Conservation (phyloP, 2,888 invertebrate species). For the Oithona nana region DNA sequence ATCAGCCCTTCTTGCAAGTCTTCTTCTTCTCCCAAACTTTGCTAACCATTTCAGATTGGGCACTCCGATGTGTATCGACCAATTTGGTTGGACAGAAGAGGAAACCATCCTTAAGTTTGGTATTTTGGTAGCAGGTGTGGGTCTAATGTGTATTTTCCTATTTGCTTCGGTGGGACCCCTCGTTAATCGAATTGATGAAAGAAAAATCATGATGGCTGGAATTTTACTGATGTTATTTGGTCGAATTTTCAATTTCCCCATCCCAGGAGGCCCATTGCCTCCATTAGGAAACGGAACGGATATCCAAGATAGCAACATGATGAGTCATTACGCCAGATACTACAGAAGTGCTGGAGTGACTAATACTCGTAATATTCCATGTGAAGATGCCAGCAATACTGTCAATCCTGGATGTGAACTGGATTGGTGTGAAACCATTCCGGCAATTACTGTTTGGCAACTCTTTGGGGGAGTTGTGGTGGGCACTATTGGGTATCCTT, state of each 20-base stretch:
- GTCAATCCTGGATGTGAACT: background rate
- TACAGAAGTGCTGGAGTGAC: too few relatives aligned
- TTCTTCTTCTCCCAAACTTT: background rate
- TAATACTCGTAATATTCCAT: background rate
- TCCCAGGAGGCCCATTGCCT: background rate
- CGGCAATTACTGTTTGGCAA: slow-evolving; percentile 36
- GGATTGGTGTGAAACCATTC: slow-evolving; percentile 53
- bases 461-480: slow-evolving; percentile 54
- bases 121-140: slow-evolving; percentile 57
- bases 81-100: slow-evolving; percentile 62
- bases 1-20: background rate
- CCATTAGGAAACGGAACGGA: too few relatives aligned
- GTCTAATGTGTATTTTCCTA: slow-evolving; percentile 48
- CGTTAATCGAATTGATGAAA: slow-evolving; percentile 49
- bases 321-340: too few relatives aligned
- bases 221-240: slow-evolving; percentile 58
- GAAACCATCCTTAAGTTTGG: slow-evolving; percentile 64
- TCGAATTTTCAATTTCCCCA: slow-evolving; percentile 42
- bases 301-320: too few relatives aligned
- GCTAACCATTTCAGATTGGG: slow-evolving; percentile 24
- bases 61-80: slow-evolving; percentile 60
- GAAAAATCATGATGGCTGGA: slow-evolving; percentile 57
- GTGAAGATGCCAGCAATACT: slow-evolving; percentile 19
- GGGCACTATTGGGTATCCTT: slow-evolving; percentile 62
- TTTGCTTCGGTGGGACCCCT: slow-evolving; percentile 46